Evolutionary conservation across 2,888 invertebrate species (phyloP), one percentile per base, ranked within the genome.

Genomic region (Meta bourneti): DNA sequence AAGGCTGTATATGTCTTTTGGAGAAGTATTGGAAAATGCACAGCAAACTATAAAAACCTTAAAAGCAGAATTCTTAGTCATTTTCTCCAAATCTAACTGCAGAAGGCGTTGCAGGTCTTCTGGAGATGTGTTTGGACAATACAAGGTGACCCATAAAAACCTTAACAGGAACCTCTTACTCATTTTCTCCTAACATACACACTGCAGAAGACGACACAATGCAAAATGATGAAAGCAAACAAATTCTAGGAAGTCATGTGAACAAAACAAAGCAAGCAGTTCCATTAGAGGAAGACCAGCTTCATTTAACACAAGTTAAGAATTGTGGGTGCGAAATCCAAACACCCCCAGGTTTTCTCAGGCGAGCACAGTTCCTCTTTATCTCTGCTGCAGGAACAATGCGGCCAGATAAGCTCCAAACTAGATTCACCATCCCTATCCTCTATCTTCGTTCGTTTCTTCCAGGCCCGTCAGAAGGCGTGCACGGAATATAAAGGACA

Each of bases 401-500:
- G 51, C 61, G 69, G 48, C n/a, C 51, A 78, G 85, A 86, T 86
- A 86, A 86, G 85, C 84, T 34, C 61, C 19, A 70, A 13, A 78
- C 74, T 16, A 61, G 77, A 86, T 70, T 70, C 77, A 86, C 85
- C 61, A 61, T 86, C 69, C 70, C 61, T 48, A 82, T 82, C 81
- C 54, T n/a, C 78, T 49, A 86, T 78, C 78, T 86, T 85, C 61
- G 75, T 85, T 85, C 69, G 83, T 83, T 79, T 84, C 84, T 84
- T 61, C 54, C 9, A 8, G 49, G 34, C 77, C n/a, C n/a, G 48
- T 34, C 49, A 72, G 70, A 16, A 20, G n/a, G 70, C 74, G 84
- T 79, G 79, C 49, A 52, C 16, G 11, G 79, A 51, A 19, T 78
- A 51, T 52, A 51, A 52, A 78, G 61, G 16, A 19, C 51, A 48